Evolutionary conservation across 2,113 vertebrate genomes (phyloP), one percentile per base, ranked within the genome.

Genomic region (Ctenodactylus gundi): DNA sequence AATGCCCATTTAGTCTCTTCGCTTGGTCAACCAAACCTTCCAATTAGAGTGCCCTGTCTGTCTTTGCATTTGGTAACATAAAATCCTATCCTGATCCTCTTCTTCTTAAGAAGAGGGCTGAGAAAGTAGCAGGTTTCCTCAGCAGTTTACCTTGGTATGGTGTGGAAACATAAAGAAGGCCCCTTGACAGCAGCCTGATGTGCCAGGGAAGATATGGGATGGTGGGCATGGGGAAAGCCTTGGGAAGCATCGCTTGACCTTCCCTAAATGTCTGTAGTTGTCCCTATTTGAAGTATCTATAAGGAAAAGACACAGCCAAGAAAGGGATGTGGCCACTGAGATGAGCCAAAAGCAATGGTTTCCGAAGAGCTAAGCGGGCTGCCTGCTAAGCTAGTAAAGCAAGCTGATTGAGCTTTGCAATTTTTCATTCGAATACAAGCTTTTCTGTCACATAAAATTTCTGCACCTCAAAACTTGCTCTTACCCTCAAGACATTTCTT

Each of bases 401-500:
- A 78, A 29, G 14, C 3, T 64, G 60, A 85, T 78, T n/a, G n/a
- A n/a, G n/a, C 36, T 58, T 70, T 80, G 51, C 29, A 39, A 39
- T 67, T 46, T 83, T 84, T 68, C 15, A 68, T 11, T 23, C 91
- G 39, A 57, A 94, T 41, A 53, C 21, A 41, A 7, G 60, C 76
- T 70, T 67, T 96, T 87, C 67, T 94, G 20, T 85, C 55, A 82
- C 58, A 46, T 2, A 70, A 81, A 88, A 73, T 80, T 91, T 41
- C 21, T 65, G 67, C 55, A 27, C 7, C 41, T 93, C n/a, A 49
- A 72, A 86, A 86, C 65, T 62, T 75, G 75, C 29, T 68, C 27
- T 46, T 77, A 49, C 15, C 4, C 76, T 80, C 62, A 88, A 84
- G 67, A 77, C 29, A 68, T 62, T 92, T 76, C 41, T 14, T 82